Evolutionary conservation across 1,140 invertebrate species (phyloP).

Genomic region (Hestina assimilis): DNA sequence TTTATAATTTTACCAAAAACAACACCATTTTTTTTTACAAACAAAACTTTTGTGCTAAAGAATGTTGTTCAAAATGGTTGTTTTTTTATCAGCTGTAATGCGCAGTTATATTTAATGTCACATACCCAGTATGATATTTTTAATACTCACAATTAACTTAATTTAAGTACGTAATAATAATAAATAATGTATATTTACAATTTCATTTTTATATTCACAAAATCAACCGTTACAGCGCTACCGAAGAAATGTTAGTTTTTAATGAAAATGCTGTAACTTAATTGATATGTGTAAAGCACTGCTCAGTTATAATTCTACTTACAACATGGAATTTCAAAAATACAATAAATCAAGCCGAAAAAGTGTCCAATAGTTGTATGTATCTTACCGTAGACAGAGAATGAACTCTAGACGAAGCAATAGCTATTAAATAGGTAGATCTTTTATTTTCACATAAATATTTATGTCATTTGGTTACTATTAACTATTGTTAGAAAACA

Average conservation of each 20-base stretch:
- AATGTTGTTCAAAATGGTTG: no score
- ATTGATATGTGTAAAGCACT: conserved; percentile 11
- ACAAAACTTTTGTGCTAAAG: no score
- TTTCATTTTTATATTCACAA: neutral
- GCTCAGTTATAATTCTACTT: neutral
- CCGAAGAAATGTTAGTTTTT: neutral
- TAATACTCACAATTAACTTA: conserved; percentile 10
- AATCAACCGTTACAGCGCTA: neutral
- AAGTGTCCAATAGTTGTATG: no score
- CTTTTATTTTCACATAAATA: no score
- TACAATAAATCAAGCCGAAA: neutral
- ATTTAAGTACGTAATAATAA: conserved; percentile 19
- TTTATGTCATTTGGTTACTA: no score
- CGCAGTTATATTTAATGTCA: neutral
- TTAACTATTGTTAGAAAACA: no score
- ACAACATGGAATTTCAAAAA: neutral
- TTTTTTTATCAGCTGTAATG: no score
- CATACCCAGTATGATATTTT: conserved; percentile 6
- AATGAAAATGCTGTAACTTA: conserved; percentile 8
- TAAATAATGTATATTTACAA: conserved; percentile 22
- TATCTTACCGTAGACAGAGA: no score
- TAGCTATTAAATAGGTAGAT: no score
- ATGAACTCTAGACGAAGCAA: no score
- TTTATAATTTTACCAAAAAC: no score
- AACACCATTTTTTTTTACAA: no score